Conservation (phyloP, 2,888 invertebrate species). For the Parapristionchus giblindavisi region DNA sequence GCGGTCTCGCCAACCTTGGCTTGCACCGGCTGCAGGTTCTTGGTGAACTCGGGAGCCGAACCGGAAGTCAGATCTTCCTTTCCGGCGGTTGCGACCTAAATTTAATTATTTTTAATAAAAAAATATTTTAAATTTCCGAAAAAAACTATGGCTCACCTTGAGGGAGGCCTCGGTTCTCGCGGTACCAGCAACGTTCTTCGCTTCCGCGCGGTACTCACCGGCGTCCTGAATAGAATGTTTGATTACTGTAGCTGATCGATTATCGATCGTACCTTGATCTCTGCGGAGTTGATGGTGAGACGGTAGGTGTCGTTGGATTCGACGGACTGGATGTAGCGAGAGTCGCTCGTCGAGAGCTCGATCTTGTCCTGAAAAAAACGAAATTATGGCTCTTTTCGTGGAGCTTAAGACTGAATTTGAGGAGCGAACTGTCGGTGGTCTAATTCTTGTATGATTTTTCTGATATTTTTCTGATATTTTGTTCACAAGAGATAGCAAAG, state of each 20-base stretch:
- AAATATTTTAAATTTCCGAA: too few species aligned
- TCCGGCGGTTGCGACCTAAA: constrained; percentile 43
- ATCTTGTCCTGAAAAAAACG: constrained; percentile 44
- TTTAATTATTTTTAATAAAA: not conserved
- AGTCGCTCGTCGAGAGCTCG: constrained; percentile 78
- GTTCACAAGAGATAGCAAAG: not conserved
- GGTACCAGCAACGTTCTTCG: constrained; percentile 81
- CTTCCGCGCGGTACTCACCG: constrained; percentile 85
- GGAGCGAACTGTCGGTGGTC: not conserved
- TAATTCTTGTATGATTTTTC: too few species aligned
- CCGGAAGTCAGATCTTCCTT: constrained; percentile 43
- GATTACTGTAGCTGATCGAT: not conserved
- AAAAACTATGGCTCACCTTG: constrained; percentile 51
- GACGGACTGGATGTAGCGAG: constrained; percentile 78
- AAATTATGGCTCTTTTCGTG: constrained; percentile 66
- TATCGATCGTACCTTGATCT: constrained; percentile 74
- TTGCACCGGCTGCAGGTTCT: constrained; percentile 79
- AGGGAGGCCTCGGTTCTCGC: constrained; percentile 59
- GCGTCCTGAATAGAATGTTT: constrained; percentile 66
- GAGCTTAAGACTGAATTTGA: constrained; percentile 69
- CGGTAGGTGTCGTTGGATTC: constrained; percentile 80
- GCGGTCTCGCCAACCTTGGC: constrained; percentile 91
- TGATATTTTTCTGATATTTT: not conserved
- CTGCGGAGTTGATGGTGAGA: constrained; percentile 79
- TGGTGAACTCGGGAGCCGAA: constrained; percentile 81